Percentiles rank a stretch among this genome's conserved stretches.
Evolutionary conservation across 2,888 invertebrate species (phyloP).

Genomic region (Chloroclysta siterata): DNA sequence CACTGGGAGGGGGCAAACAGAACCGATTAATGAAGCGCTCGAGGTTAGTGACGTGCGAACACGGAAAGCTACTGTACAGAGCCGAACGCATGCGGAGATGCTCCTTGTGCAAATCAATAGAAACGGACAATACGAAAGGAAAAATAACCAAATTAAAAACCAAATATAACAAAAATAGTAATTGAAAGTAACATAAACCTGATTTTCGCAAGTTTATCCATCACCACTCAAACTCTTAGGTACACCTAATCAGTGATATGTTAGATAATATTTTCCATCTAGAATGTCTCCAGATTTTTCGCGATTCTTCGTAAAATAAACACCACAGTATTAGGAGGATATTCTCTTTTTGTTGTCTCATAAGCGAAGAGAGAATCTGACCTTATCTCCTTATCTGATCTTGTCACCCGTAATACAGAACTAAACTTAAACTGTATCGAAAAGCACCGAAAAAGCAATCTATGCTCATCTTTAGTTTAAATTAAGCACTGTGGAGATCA

Average conservation of each 20-base stretch:
- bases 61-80: slow-evolving; percentile 50
- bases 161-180: slow-evolving; percentile 1
- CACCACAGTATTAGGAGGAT: neutral
- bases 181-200: slow-evolving; percentile 2
- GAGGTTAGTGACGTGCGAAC: slow-evolving; percentile 66
- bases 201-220: neutral
- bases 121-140: neutral
- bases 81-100: slow-evolving; percentile 20
- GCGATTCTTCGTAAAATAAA: neutral
- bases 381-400: no score
- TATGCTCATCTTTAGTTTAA: neutral
- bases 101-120: neutral
- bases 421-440: neutral
- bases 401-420: neutral
- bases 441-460: neutral
- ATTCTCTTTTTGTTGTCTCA: no score
- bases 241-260: no score
- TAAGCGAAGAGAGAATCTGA: no score
- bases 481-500: neutral
- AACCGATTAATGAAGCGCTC: slow-evolving; percentile 63
- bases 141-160: slow-evolving; percentile 12
- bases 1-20: slow-evolving; percentile 57
- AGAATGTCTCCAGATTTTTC: neutral
- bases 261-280: no score
- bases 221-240: neutral